Evolutionary conservation across 2,797 vertebrate genomes (phyloP).

Genomic region (Rhynchonycteris naso): DNA sequence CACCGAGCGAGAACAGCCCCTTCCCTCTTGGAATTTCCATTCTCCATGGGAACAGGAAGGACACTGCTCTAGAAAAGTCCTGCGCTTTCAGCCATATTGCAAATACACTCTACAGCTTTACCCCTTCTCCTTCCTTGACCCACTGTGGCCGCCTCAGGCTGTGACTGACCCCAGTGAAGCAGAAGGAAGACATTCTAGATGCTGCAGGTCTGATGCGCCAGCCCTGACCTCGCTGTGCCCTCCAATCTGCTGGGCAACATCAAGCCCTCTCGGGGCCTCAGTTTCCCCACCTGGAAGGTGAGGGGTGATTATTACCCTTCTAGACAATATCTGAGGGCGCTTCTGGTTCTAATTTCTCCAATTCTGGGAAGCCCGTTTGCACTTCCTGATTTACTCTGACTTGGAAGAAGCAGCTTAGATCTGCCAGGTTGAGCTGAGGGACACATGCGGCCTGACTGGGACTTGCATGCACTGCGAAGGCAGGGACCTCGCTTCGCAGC

Average conservation of each 20-base stretch:
- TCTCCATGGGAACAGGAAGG: not conserved
- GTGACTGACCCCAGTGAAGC: not conserved
- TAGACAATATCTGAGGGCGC: not conserved
- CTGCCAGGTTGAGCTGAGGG: not conserved
- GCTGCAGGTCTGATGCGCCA: not conserved
- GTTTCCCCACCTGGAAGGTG: not conserved
- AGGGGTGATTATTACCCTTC: not conserved
- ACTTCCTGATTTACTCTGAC: not conserved
- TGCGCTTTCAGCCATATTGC: not conserved
- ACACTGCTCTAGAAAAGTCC: not conserved
- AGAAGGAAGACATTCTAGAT: not conserved
- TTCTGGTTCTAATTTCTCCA: not conserved
- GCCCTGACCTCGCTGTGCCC: not conserved
- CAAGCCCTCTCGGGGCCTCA: not conserved
- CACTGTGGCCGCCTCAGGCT: not conserved
- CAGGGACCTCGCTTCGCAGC: not conserved
- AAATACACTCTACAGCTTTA: not conserved
- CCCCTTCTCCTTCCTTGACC: not conserved
- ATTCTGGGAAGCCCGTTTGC: not conserved
- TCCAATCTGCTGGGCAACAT: not conserved
- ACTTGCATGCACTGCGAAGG: not conserved
- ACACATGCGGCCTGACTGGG: not conserved
- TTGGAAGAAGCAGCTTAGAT: not conserved
- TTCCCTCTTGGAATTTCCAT: not conserved
- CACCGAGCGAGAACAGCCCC: not conserved